phyloP scores from a whole-genome alignment of 1,140 invertebrate genomes.

The Chionoecetes opilio region DNA sequence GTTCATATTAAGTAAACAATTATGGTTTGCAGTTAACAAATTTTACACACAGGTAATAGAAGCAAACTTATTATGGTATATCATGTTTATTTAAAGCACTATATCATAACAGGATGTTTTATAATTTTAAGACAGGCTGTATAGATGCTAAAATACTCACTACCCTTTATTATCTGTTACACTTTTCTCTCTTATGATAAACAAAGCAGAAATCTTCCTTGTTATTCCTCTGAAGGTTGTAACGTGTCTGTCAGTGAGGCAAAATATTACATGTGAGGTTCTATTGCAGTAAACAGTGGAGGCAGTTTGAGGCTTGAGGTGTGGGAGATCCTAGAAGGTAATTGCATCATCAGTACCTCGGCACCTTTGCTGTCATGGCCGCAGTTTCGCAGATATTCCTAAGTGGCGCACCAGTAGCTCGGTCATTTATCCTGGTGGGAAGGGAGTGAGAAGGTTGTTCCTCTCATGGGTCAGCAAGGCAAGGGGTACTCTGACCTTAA shows the following conservation, averaged over 20 bases:
- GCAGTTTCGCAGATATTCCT: neutral
- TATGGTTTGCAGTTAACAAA: too few relatives aligned
- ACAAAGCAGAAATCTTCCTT: neutral
- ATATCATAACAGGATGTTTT: too few relatives aligned
- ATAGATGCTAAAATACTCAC: too few relatives aligned
- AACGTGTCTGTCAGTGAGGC: neutral
- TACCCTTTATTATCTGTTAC: too few relatives aligned
- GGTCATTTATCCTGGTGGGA: constrained; percentile 35
- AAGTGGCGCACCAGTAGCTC: neutral
- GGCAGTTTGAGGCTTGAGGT: constrained; percentile 75
- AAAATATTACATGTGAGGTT: constrained; percentile 49
- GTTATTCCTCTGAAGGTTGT: constrained; percentile 10
- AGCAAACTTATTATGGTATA: too few relatives aligned
- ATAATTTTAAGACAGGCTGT: too few relatives aligned
- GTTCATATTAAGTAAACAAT: too few relatives aligned
- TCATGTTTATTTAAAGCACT: too few relatives aligned
- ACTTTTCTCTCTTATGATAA: neutral
- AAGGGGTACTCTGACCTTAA: neutral
- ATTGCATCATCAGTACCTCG: neutral
- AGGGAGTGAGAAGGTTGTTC: neutral
- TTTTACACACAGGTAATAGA: too few relatives aligned
- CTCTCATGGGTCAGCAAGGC: neutral
- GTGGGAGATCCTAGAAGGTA: constrained; percentile 56
- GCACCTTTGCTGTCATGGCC: constrained; percentile 43
- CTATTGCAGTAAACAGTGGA: constrained; percentile 76